phyloP scores from a whole-genome alignment of 2,888 invertebrate species.

The Harpalus rufipes region DNA sequence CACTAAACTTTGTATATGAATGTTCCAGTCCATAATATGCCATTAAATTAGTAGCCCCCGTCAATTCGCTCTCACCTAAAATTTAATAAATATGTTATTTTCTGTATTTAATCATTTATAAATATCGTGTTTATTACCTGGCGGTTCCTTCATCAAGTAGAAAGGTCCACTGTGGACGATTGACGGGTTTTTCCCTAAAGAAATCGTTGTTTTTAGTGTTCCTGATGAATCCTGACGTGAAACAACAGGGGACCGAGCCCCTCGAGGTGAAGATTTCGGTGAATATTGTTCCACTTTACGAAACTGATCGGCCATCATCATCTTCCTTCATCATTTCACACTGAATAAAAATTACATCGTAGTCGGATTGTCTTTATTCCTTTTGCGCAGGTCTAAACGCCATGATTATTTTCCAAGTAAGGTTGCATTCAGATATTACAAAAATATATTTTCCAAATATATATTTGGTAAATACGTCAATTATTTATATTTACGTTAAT shows the following conservation, averaged over 20 bases:
- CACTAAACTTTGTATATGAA: conserved; percentile 98
- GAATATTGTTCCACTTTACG: conserved; percentile 96
- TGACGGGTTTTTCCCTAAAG: conserved; percentile 97
- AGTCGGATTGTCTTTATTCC: conserved; percentile 14
- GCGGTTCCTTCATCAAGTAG: conserved; percentile 98
- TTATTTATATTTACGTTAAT: background rate
- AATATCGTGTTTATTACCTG: conserved; percentile 80
- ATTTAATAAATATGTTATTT: conserved; percentile 17
- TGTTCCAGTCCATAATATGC: conserved; percentile 97
- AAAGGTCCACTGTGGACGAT: conserved; percentile 98
- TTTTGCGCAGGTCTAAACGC: conserved; percentile 43
- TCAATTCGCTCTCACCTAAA: conserved; percentile 93
- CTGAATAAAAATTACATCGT: conserved; percentile 50
- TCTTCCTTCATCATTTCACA: conserved; percentile 79
- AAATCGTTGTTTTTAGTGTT: conserved; percentile 98
- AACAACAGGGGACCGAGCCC: conserved; percentile 96
- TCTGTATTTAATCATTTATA: conserved; percentile 57
- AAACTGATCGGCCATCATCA: conserved; percentile 96
- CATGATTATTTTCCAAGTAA: background rate
- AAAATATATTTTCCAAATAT: background rate
- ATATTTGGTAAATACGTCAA: background rate
- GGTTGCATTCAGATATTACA: conserved; percentile 25
- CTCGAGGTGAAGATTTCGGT: conserved; percentile 95
- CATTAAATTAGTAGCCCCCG: conserved; percentile 98
- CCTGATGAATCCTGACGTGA: conserved; percentile 98